Evolutionary conservation across 2,888 invertebrate genomes (phyloP).

Genomic region (Hofmannophila pseudospretella): DNA sequence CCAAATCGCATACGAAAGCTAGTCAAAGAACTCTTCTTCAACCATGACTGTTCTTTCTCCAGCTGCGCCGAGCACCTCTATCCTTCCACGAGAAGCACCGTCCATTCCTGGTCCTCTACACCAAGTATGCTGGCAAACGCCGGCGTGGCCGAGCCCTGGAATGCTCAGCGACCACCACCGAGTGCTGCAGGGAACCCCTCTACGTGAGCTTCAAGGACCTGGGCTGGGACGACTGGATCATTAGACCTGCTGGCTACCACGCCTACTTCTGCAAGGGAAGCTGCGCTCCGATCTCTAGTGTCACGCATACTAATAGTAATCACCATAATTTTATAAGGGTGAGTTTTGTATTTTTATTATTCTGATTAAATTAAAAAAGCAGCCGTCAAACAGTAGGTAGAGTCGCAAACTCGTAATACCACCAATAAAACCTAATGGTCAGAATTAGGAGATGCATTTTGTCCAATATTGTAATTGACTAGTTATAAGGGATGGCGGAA

Average conservation of each 20-base stretch:
- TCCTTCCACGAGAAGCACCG: conserved; percentile 83
- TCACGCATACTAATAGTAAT: conserved; percentile 75
- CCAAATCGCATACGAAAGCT: no score
- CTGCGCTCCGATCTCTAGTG: conserved; percentile 85
- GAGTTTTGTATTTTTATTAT: conserved; percentile 46
- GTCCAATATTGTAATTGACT: no score
- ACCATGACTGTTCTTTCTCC: conserved; percentile 29
- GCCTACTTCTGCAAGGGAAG: conserved; percentile 93
- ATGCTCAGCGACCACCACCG: conserved; percentile 81
- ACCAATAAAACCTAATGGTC: no score
- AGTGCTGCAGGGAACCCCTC: conserved; percentile 90
- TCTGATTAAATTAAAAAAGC: no score
- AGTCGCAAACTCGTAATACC: no score
- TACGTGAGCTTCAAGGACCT: conserved; percentile 90
- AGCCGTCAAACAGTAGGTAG: no score
- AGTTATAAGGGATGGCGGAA: no score
- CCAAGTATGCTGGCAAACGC: conserved; percentile 82
- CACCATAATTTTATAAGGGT: conserved; percentile 88
- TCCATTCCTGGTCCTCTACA: conserved; percentile 89
- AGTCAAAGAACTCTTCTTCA: no score
- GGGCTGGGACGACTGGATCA: conserved; percentile 94
- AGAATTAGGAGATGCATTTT: no score
- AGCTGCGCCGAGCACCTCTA: conserved; percentile 81
- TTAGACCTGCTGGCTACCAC: conserved; percentile 88
- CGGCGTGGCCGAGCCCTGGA: conserved; percentile 81